phyloP scores from a whole-genome alignment of 2,888 invertebrate species.

The Conistra vaccinii region DNA sequence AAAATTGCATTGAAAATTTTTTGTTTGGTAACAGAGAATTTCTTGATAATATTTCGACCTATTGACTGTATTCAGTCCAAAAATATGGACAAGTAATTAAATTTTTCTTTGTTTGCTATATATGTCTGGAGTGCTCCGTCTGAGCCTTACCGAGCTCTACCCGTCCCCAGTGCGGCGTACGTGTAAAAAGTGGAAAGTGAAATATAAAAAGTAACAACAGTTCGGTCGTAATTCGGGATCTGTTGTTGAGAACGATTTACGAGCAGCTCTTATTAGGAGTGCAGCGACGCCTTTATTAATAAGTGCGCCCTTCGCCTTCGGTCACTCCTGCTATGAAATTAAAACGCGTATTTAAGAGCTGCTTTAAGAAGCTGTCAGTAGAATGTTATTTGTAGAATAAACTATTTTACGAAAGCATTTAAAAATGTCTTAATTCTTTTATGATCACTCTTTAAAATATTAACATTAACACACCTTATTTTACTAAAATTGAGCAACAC shows the following conservation, averaged over 20 bases:
- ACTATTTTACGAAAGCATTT: neutral
- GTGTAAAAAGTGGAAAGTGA: constrained; percentile 86
- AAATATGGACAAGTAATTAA: neutral
- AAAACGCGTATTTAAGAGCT: constrained; percentile 3
- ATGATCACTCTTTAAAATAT: neutral
- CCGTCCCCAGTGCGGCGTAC: constrained; percentile 70
- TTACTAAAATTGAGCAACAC: constrained; percentile 12
- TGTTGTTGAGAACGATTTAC: constrained; percentile 85
- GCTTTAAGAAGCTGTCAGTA: neutral
- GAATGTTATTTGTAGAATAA: constrained; percentile 1
- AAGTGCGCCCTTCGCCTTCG: constrained; percentile 68
- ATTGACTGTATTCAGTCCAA: neutral
- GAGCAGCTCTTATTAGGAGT: constrained; percentile 78
- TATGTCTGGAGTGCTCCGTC: neutral
- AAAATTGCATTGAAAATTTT: neutral
- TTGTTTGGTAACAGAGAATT: neutral
- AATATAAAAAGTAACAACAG: constrained; percentile 88
- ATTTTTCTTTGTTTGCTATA: neutral
- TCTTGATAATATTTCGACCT: neutral
- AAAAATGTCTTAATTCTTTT: neutral
- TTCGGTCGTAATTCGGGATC: constrained; percentile 80
- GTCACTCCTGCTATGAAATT: constrained; percentile 42
- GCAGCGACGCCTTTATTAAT: constrained; percentile 70
- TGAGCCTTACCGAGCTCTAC: constrained; percentile 66
- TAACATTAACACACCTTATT: constrained; percentile 14